Percentiles rank a stretch among this genome's conserved stretches.
Conservation (phyloP, 1,140 invertebrate species). For the Papilio glaucus region DNA sequence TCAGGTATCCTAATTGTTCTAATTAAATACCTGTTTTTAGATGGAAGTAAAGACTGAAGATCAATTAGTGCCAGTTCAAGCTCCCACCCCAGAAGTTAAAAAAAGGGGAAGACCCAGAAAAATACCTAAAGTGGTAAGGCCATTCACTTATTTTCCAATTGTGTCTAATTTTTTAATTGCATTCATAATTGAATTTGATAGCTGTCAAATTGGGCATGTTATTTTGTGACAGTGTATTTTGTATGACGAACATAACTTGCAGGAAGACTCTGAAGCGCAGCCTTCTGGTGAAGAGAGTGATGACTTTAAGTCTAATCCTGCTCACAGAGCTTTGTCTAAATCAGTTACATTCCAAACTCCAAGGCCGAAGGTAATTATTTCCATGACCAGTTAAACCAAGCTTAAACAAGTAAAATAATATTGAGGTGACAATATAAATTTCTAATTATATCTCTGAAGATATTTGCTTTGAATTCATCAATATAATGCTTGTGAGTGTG, state of each 20-base stretch:
- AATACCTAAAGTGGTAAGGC: constrained; percentile 55
- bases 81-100: constrained; percentile 50
- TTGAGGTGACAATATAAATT: too few species aligned
- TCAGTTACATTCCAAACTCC: constrained; percentile 51
- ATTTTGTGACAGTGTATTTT: background rate
- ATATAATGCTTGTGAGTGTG: background rate
- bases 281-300: constrained; percentile 76
- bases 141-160: constrained; percentile 6
- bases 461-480: background rate
- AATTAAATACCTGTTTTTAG: constrained; percentile 44
- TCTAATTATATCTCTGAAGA: too few species aligned
- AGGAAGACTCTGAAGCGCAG: constrained; percentile 69
- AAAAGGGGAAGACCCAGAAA: constrained; percentile 73
- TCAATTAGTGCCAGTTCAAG: constrained; percentile 71
- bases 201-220: background rate
- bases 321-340: constrained; percentile 51
- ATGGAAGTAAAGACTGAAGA: constrained; percentile 79
- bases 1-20: too few species aligned
- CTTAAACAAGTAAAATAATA: background rate
- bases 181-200: too few species aligned
- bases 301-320: constrained; percentile 57
- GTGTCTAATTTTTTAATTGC: too few species aligned
- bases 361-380: constrained; percentile 55
- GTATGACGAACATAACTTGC: constrained; percentile 42
- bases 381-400: background rate